Percentiles rank a stretch among this genome's conserved stretches.
These are phyloP conservation scores for Leucophenga montana DNA, from an alignment of 2,888 invertebrate species.

Conservation along the genomic window DNA sequence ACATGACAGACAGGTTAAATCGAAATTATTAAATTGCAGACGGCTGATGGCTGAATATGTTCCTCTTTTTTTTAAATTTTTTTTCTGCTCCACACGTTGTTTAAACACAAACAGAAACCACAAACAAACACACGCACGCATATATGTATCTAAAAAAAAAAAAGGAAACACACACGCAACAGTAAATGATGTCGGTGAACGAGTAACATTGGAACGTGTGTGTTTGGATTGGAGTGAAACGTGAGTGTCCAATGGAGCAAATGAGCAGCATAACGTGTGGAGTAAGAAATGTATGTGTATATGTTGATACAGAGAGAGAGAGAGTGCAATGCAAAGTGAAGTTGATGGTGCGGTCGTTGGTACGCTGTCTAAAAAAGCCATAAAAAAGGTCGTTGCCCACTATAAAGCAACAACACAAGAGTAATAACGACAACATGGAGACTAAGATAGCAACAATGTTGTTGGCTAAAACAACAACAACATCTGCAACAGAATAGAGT, in stretches of 20 bases:
- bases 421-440: conserved; percentile 42
- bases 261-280: neutral
- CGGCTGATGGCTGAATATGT: conserved; percentile 21
- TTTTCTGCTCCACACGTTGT: too few relatives aligned
- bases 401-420: conserved; percentile 45
- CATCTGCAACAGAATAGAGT: conserved; percentile 8
- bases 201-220: neutral
- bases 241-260: neutral
- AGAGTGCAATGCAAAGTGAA: neutral
- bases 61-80: neutral
- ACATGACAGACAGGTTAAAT: conserved; percentile 11
- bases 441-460: conserved; percentile 34
- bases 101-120: neutral
- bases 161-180: conserved; percentile 8
- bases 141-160: too few relatives aligned
- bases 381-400: conserved; percentile 62
- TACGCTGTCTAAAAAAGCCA: conserved; percentile 13
- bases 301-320: neutral
- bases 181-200: neutral
- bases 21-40: conserved; percentile 26
- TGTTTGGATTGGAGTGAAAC: too few relatives aligned
- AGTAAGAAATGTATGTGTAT: neutral
- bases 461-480: conserved; percentile 19
- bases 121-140: neutral
- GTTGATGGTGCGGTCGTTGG: neutral